Conservation (phyloP, 2,113 vertebrate genomes). For the Esox niger region DNA sequence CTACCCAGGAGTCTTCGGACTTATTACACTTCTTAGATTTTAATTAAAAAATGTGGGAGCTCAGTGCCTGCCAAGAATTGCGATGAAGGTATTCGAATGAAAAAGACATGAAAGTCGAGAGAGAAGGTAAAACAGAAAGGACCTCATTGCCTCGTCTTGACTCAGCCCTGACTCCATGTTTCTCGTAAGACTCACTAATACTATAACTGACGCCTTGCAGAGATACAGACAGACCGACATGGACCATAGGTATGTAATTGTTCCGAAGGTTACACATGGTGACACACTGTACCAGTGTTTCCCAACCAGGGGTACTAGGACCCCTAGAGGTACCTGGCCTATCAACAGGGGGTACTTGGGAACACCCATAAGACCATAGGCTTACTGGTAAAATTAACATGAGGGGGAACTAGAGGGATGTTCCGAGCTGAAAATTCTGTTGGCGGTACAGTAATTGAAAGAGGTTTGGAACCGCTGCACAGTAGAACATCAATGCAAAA, state of each 20-base stretch:
- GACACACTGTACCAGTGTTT: too few species aligned
- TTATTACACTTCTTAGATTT: slow-evolving; percentile 67
- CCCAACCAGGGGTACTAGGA: too few species aligned
- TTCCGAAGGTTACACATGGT: too few species aligned
- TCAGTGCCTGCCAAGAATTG: slow-evolving; percentile 53
- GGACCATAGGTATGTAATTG: too few species aligned
- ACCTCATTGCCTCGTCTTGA: slow-evolving; percentile 45
- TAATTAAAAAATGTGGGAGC: slow-evolving; percentile 67
- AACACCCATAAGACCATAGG: too few species aligned
- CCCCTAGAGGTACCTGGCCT: too few species aligned
- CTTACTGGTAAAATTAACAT: too few species aligned
- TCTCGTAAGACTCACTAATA: slow-evolving; percentile 54
- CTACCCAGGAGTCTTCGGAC: slow-evolving; percentile 51
- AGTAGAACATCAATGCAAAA: slow-evolving; percentile 11
- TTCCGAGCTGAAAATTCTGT: too few species aligned
- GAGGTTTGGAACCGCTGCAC: too few species aligned
- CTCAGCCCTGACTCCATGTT: slow-evolving; percentile 45
- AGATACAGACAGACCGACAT: slow-evolving; percentile 42
- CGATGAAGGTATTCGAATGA: slow-evolving; percentile 59
- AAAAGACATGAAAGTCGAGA: slow-evolving; percentile 66
- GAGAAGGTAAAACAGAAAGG: slow-evolving; percentile 16
- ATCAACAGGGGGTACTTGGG: too few species aligned
- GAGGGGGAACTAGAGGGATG: too few species aligned
- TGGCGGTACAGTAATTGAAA: too few species aligned
- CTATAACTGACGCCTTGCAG: slow-evolving; percentile 38